Percentiles rank a stretch among this genome's conserved stretches.
Evolutionary conservation across 1,140 invertebrate species (phyloP).

Genomic region (Drosophila ohnishii): DNA sequence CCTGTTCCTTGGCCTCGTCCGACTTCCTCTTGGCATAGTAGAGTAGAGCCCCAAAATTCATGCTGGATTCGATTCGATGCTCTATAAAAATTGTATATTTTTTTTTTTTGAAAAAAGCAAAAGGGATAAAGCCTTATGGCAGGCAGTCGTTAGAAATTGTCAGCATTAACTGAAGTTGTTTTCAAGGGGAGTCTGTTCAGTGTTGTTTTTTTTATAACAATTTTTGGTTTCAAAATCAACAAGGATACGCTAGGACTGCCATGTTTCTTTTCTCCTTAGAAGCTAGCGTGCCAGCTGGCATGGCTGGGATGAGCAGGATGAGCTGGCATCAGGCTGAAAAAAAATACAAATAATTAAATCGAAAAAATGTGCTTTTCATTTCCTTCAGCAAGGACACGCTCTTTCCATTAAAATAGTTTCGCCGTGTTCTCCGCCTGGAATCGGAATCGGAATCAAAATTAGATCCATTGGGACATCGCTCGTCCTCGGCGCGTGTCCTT

Average conservation of each 20-base stretch:
- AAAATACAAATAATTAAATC: slow-evolving; percentile 27
- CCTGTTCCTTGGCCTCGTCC: neutral
- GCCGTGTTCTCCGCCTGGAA: neutral
- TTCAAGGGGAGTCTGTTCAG: neutral
- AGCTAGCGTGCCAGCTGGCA: neutral
- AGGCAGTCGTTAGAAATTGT: too few species aligned
- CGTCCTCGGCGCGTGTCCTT: slow-evolving; percentile 12
- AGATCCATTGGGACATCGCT: neutral
- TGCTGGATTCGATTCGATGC: neutral
- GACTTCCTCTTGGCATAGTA: neutral
- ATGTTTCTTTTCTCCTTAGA: neutral
- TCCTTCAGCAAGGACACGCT: neutral
- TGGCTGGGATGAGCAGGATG: neutral
- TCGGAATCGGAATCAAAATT: neutral
- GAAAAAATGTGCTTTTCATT: slow-evolving; percentile 34
- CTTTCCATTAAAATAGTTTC: slow-evolving; percentile 36
- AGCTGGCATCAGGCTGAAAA: neutral
- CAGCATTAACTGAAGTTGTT: neutral
- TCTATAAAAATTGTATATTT: neutral
- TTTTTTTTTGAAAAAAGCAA: neutral
- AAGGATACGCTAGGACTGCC: neutral
- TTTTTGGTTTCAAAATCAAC: neutral
- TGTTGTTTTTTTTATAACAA: neutral
- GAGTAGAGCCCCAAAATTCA: neutral
- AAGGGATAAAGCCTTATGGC: neutral